A percentile compares a stretch with the other conserved stretches of the same genome.
These are phyloP conservation scores for Drosophila siamana DNA, from an alignment of 2,888 invertebrate species.

Conservation along the genomic window DNA sequence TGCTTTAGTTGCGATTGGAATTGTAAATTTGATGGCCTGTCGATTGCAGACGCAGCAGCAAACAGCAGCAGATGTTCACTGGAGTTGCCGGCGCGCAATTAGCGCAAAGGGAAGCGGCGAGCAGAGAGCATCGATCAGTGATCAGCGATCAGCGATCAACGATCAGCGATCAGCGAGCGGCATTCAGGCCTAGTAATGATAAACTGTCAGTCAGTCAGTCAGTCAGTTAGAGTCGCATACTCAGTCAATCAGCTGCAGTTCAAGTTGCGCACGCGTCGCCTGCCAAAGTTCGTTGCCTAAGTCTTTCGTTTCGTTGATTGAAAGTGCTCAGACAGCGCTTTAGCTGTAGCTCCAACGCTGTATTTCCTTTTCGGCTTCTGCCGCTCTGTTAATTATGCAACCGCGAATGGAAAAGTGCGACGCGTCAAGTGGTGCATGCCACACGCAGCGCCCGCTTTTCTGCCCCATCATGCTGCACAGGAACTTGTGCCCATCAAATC, in stretches of 20 bases:
- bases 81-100: conserved; percentile 36
- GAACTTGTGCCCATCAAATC: conserved; percentile 7
- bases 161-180: neutral
- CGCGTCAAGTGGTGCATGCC: conserved; percentile 26
- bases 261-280: conserved; percentile 37
- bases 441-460: conserved; percentile 41
- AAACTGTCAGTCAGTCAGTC: conserved; percentile 44
- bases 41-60: conserved; percentile 63
- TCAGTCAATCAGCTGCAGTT: neutral
- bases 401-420: conserved; percentile 16
- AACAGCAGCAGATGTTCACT: conserved; percentile 61
- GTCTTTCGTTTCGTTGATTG: conserved; percentile 48
- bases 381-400: conserved; percentile 49
- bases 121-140: neutral
- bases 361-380: conserved; percentile 1
- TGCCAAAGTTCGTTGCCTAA: conserved; percentile 53
- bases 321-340: conserved; percentile 32
- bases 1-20: conserved; percentile 60
- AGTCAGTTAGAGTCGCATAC: conserved; percentile 8
- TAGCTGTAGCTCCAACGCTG: neutral
- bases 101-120: conserved; percentile 38
- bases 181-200: conserved; percentile 36
- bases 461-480: conserved; percentile 29
- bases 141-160: conserved; percentile 3
- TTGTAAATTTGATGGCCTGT: conserved; percentile 53